A percentile compares a stretch with the other conserved stretches of the same genome.
Evolutionary conservation across 1,140 invertebrate species (phyloP).

Genomic region (Venturia canescens): DNA sequence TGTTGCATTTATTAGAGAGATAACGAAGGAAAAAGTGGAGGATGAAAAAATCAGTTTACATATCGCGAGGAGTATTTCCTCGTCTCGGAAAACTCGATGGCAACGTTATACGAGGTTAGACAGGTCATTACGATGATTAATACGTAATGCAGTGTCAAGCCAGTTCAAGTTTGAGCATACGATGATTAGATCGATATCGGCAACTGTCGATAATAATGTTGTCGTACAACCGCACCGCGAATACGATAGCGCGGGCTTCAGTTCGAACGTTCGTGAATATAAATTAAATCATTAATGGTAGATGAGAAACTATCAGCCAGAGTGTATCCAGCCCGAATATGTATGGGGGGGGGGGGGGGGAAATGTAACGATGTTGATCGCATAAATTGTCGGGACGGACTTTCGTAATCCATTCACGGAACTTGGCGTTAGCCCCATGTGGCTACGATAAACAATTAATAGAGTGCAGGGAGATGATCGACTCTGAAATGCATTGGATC

Average conservation of each 20-base stretch:
- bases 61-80: too few species aligned
- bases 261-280: slow-evolving; percentile 3
- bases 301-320: slow-evolving; percentile 3
- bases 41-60: not conserved
- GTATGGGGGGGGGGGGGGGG: not conserved
- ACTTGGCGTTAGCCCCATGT: not conserved
- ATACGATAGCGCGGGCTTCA: not conserved
- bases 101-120: too few species aligned
- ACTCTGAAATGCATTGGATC: not conserved
- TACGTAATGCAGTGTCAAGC: not conserved
- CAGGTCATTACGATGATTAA: not conserved
- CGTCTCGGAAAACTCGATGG: too few species aligned
- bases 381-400: slow-evolving; percentile 26
- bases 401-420: slow-evolving; percentile 8
- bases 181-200: not conserved
- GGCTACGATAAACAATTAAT: slow-evolving; percentile 6
- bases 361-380: not conserved
- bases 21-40: not conserved
- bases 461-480: not conserved
- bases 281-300: slow-evolving; percentile 27
- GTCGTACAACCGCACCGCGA: not conserved
- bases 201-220: not conserved
- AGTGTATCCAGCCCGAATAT: not conserved
- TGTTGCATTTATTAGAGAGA: not conserved
- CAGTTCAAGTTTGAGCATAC: not conserved